phyloP scores from a whole-genome alignment of 2,113 vertebrate genomes.

The Thermophis baileyi region DNA sequence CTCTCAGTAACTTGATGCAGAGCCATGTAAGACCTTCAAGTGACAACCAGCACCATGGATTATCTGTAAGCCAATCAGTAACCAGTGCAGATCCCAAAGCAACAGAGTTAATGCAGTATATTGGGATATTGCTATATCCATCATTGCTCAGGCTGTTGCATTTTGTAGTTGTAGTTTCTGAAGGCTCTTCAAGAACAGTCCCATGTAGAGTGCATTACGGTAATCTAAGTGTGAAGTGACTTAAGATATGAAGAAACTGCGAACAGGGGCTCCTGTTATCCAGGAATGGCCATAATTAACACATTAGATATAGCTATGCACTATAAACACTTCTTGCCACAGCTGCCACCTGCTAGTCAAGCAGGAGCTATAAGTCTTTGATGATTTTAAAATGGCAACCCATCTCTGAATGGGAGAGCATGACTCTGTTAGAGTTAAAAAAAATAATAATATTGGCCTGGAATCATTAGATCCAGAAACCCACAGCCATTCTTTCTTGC shows the following conservation, averaged over 20 bases:
- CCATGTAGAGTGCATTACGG: background rate
- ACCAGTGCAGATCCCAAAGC: background rate
- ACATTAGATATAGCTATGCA: background rate
- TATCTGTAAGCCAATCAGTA: background rate
- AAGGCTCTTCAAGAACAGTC: background rate
- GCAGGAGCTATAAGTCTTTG: background rate
- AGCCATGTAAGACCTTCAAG: background rate
- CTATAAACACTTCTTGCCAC: background rate
- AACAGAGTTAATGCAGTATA: background rate
- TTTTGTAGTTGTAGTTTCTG: background rate
- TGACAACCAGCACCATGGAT: background rate
- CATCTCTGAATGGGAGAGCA: background rate
- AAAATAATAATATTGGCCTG: background rate
- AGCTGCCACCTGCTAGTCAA: background rate
- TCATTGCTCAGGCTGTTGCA: background rate
- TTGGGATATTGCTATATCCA: background rate
- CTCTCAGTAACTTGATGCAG: background rate
- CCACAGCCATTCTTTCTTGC: background rate
- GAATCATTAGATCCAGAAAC: background rate
- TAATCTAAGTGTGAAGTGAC: background rate
- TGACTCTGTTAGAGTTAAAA: background rate
- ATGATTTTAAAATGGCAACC: background rate
- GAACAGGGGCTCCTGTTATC: background rate
- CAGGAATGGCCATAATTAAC: background rate
- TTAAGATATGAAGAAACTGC: background rate